Percentiles rank a stretch among this genome's conserved stretches.
Conservation (phyloP, 2,888 invertebrate species). For the Troides oblongomaculatus region DNA sequence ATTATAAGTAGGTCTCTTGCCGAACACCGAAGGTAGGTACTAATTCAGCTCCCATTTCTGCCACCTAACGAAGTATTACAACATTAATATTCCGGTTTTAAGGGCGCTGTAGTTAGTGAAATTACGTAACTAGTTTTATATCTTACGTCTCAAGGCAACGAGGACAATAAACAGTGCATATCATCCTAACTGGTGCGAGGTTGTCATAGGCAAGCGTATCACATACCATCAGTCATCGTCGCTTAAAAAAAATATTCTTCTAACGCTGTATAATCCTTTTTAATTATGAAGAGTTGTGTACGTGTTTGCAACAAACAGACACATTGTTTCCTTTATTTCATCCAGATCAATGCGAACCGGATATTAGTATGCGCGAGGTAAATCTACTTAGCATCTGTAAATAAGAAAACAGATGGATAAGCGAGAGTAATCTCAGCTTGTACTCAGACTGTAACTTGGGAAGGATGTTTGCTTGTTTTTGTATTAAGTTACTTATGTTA, state of each 20-base stretch:
- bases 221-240: too few relatives aligned
- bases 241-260: background rate
- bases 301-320: background rate
- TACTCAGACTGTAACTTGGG: conserved; percentile 2
- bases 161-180: too few relatives aligned
- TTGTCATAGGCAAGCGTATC: too few relatives aligned
- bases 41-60: too few relatives aligned
- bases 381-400: conserved; percentile 65
- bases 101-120: too few relatives aligned
- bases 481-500: background rate
- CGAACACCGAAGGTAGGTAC: too few relatives aligned
- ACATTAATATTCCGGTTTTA: too few relatives aligned
- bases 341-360: conserved; percentile 38
- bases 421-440: conserved; percentile 6
- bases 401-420: conserved; percentile 47
- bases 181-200: too few relatives aligned
- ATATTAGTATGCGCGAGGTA: conserved; percentile 61
- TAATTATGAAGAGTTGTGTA: background rate
- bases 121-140: too few relatives aligned
- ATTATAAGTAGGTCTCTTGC: too few relatives aligned
- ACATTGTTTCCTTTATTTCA: conserved; percentile 1
- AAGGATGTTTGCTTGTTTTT: conserved; percentile 1
- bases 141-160: too few relatives aligned
- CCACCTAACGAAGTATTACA: too few relatives aligned
- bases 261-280: background rate